Evolutionary conservation across 2,888 invertebrate genomes (phyloP), one percentile per base, ranked within the genome.

Genomic region (Ditylenchus weischeri): DNA sequence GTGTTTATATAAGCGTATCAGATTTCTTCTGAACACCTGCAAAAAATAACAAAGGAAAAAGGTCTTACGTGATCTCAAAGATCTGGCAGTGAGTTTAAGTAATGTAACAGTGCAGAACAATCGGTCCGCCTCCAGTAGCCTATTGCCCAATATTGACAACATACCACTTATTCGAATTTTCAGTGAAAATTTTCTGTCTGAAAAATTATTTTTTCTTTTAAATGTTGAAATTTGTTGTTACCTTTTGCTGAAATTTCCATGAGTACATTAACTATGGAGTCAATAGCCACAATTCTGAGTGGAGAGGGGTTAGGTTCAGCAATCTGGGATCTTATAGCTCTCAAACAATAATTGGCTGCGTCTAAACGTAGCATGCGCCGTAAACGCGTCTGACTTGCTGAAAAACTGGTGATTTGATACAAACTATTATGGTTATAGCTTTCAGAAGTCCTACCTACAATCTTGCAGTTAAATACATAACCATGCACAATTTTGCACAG

Each of bases 111-210:
- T 75, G 60, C 57, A 64, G 35, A 21, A 72, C 6, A 71, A 18
- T 13, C 66, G 57, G 29, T 76, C 69, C 19, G 47, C 61, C 48
- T 70, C 62, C 58, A 74, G 36, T 48, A 73, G 60, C n/a, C 73
- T 50, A 35, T 36, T 38, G 48, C 54, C 43, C 47, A 73, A 59
- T 35, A 69, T 29, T 21, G 69, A 64, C 47, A 79, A 50, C 57
- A 80, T 43, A 21, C 77, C 78, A 54, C 76, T 70, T 38, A 80
- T 66, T 58, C 79, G 72, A 13, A 77, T 66, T 66, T 80, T 80
- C 47, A 80, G 68, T 49, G 67, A 68, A 15, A 78, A 65, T 58
- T 77, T 71, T 6, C 66, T 57, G 66, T 80, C 79, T 77, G 69
- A 23, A 71, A 72, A 57, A 48, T 11, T 19, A 23, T 19, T 5